Conservation (phyloP, 2,797 vertebrate genomes). For the Brachyalestes nurse region DNA sequence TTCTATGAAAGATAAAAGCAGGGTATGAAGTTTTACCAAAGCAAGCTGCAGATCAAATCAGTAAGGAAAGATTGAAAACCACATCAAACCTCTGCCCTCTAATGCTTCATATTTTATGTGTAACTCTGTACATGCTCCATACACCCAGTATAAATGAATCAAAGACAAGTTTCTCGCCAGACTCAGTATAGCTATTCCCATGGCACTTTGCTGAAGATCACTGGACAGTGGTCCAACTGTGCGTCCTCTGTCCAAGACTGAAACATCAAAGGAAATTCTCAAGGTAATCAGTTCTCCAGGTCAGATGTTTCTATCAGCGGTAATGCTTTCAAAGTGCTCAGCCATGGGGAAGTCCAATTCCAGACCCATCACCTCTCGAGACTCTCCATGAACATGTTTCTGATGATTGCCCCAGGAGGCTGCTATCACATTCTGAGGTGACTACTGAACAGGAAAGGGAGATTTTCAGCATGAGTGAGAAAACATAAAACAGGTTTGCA, state of each 20-base stretch:
- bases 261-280: constrained; percentile 8
- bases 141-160: background rate
- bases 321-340: constrained; percentile 28
- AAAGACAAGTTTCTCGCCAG: constrained; percentile 5
- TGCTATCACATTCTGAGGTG: background rate
- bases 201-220: background rate
- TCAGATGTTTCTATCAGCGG: background rate
- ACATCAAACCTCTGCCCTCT: background rate
- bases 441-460: background rate
- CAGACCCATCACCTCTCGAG: constrained; percentile 44
- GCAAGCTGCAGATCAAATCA: background rate
- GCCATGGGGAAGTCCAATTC: constrained; percentile 53
- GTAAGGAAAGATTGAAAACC: background rate
- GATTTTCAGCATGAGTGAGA: background rate
- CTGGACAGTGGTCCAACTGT: constrained; percentile 9
- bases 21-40: background rate
- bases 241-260: background rate
- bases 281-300: constrained; percentile 16
- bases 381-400: background rate
- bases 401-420: background rate
- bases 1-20: background rate
- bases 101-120: background rate
- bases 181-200: background rate
- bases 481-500: background rate
- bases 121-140: background rate